These are phyloP conservation scores for Heliconius charithonia DNA, from an alignment of 2,888 invertebrate species.

Conservation along the genomic window DNA sequence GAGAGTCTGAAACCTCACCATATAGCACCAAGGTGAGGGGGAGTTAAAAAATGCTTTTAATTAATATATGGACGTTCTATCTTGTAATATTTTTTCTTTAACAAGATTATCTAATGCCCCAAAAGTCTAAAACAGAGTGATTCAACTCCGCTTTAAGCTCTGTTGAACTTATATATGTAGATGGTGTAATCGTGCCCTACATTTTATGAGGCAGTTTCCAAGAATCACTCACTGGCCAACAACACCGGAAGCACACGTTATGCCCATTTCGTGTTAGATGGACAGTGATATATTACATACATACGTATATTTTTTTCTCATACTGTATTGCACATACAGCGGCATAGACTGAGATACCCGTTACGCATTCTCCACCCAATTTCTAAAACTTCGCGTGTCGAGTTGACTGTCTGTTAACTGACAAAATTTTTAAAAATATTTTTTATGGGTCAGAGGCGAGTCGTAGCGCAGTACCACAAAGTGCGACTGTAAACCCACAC, in stretches of 20 bases:
- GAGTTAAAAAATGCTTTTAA: no score
- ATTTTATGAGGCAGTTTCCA: slow-evolving; percentile 15
- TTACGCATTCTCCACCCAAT: background rate
- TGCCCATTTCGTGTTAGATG: slow-evolving; percentile 6
- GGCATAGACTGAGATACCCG: background rate
- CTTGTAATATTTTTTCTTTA: no score
- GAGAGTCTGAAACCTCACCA: no score
- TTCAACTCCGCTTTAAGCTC: no score
- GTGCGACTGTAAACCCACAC: no score
- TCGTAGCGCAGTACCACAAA: no score
- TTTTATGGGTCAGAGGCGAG: no score
- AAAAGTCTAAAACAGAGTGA: no score
- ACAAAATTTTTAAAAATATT: background rate
- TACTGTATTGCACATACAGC: background rate
- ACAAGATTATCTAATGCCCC: no score
- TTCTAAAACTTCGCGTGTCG: background rate
- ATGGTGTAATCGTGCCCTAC: background rate
- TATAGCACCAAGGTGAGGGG: no score
- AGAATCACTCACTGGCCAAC: slow-evolving; percentile 20
- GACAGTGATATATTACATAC: background rate
- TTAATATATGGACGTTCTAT: no score
- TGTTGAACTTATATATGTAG: background rate
- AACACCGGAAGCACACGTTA: slow-evolving; percentile 30
- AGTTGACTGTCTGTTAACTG: no score
- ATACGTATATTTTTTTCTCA: background rate